Evolutionary conservation across 2,888 invertebrate genomes (phyloP).

Genomic region (Caenorhabditis angaria): DNA sequence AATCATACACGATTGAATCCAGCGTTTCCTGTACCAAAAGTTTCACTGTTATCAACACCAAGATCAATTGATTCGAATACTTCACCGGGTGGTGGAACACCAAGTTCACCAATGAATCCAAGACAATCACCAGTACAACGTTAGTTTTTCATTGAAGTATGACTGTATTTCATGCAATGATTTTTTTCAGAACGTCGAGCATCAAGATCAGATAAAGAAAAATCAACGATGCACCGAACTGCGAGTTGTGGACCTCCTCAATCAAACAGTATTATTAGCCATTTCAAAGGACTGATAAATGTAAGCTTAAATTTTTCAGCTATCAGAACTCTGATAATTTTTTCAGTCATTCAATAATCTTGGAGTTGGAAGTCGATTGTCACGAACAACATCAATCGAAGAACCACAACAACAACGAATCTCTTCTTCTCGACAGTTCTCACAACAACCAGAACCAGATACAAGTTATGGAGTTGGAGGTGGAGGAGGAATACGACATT

Average conservation of each 20-base stretch:
- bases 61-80: slow-evolving; percentile 46
- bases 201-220: slow-evolving; percentile 53
- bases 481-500: slow-evolving; percentile 36
- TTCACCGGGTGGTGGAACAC: slow-evolving; percentile 35
- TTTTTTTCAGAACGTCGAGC: slow-evolving; percentile 35
- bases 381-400: slow-evolving; percentile 58
- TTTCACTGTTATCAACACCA: slow-evolving; percentile 41
- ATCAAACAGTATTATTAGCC: slow-evolving; percentile 56
- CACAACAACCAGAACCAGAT: slow-evolving; percentile 11
- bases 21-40: slow-evolving; percentile 41
- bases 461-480: slow-evolving; percentile 30
- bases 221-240: slow-evolving; percentile 51
- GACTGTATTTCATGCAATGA: no score
- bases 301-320: slow-evolving; percentile 37
- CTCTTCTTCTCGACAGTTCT: not conserved
- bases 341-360: slow-evolving; percentile 62
- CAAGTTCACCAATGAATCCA: slow-evolving; percentile 37
- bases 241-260: slow-evolving; percentile 55
- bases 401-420: slow-evolving; percentile 20
- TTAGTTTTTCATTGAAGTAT: slow-evolving; percentile 8
- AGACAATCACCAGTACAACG: slow-evolving; percentile 39
- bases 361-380: slow-evolving; percentile 51
- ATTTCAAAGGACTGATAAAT: slow-evolving; percentile 69
- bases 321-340: no score
- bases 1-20: slow-evolving; percentile 27